Evolutionary conservation across 2,797 vertebrate species (phyloP).

Genomic region (Lutjanus argentimaculatus): DNA sequence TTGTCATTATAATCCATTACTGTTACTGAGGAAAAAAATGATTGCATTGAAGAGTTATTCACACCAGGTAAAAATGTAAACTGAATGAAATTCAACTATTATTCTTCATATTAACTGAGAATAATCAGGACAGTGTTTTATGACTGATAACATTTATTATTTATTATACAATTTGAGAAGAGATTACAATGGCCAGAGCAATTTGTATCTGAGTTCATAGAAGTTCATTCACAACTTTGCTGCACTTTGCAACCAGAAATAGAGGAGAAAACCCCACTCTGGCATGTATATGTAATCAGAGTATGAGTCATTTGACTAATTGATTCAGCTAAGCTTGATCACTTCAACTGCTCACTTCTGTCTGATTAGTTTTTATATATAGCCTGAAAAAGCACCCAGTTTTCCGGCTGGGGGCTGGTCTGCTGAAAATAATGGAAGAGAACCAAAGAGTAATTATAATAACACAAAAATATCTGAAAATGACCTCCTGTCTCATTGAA

Average conservation of each 20-base stretch:
- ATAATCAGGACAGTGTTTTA: neutral
- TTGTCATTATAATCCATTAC: too few relatives aligned
- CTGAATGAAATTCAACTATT: too few relatives aligned
- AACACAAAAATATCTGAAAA: slow-evolving; percentile 12
- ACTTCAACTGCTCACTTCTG: slow-evolving; percentile 32
- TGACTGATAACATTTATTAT: neutral
- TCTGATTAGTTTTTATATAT: slow-evolving; percentile 36
- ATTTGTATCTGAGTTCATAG: neutral
- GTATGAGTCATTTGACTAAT: slow-evolving; percentile 56
- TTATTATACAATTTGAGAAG: neutral
- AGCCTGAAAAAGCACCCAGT: slow-evolving; percentile 18
- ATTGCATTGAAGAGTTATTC: too few relatives aligned
- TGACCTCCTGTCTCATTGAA: neutral
- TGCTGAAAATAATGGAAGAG: slow-evolving; percentile 4
- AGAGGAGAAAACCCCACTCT: neutral
- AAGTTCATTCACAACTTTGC: slow-evolving; percentile 1
- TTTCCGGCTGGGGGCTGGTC: neutral
- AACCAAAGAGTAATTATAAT: neutral
- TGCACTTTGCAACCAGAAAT: slow-evolving; percentile 23
- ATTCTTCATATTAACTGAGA: neutral
- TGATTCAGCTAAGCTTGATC: slow-evolving; percentile 41
- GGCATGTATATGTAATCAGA: slow-evolving; percentile 24
- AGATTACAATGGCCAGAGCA: neutral
- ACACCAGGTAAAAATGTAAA: too few relatives aligned
- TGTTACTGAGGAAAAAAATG: too few relatives aligned